A percentile compares a stretch with the other conserved stretches of the same genome.
Conservation (phyloP, 2,888 invertebrate genomes). For the Cephalotes varians region DNA sequence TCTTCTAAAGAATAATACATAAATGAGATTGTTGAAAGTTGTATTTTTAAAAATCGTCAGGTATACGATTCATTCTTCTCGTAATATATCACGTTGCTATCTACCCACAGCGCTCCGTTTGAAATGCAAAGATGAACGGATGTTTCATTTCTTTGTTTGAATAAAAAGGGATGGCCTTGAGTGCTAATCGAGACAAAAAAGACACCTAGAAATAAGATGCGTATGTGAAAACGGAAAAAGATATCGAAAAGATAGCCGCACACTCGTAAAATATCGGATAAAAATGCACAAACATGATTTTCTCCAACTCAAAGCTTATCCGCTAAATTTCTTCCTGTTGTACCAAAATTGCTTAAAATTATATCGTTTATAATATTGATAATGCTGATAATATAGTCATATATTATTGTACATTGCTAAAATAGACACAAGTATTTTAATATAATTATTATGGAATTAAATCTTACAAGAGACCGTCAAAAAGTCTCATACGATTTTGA, state of each 20-base stretch:
- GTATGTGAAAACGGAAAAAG: no score
- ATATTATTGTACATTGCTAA: not conserved
- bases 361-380: not conserved
- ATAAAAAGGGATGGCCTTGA: constrained; percentile 43
- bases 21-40: not conserved
- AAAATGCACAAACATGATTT: not conserved
- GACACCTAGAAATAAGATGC: not conserved
- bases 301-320: not conserved
- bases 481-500: not conserved
- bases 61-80: not conserved
- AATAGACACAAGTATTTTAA: not conserved
- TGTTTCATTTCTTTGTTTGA: constrained; percentile 21
- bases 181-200: not conserved
- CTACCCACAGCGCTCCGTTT: not conserved
- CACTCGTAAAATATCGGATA: not conserved
- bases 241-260: not conserved
- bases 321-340: not conserved
- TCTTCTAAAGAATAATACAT: no score
- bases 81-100: not conserved
- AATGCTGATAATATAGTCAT: not conserved
- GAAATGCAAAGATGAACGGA: constrained; percentile 2
- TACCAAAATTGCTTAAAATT: constrained; percentile 9
- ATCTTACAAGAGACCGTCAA: not conserved
- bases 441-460: not conserved
- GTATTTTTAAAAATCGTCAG: not conserved